Evolutionary conservation across 2,888 invertebrate species (phyloP), one percentile per base, ranked within the genome.

Genomic region (Pollenia amentaria): DNA sequence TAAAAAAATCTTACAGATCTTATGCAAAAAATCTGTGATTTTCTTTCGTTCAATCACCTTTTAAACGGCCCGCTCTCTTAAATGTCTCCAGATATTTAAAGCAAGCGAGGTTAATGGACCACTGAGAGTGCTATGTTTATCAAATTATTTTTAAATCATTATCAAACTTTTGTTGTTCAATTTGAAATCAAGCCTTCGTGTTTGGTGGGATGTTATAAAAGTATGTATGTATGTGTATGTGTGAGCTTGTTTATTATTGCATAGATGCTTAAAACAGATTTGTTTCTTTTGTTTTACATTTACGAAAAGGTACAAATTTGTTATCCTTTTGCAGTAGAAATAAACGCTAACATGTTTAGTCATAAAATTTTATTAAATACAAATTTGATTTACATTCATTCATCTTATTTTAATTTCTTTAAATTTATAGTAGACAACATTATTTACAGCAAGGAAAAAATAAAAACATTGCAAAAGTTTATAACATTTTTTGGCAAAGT

Each of bases 321-420:
- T 29, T 29, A 29, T 29, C 29, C 29, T 29, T 21, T 18, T 55
- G 18, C 16, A 53, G 53, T 18, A 55, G 55, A 10, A 55, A 55
- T 12, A 3, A 21, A 3, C 55, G 18, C 21, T 21, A 55, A 55
- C 21, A 53, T 11, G 11, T 21, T 55, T 55, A 21, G 21, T 21
- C 21, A 18, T 21, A 12, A 14, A 44, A 65, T 18, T 44, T 65
- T 16, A 18, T 21, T 7, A 18, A 65, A 65, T 21, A 44, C 9
- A 29, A 65, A 60, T 46, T 65, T 73, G 44, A 73, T 60, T 60
- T 60, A 73, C 38, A 57, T 38, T 16, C 21, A 10, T 55, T 55
- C 29, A 29, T n/a, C n/a, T 73, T 57, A 16, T 9, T 38, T 14
- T 42, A 64, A 51, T 57, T 14, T 75, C 51, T 51, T 75, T 18